Evolutionary conservation across 2,113 vertebrate species (phyloP).

Genomic region (Malurus melanocephalus): DNA sequence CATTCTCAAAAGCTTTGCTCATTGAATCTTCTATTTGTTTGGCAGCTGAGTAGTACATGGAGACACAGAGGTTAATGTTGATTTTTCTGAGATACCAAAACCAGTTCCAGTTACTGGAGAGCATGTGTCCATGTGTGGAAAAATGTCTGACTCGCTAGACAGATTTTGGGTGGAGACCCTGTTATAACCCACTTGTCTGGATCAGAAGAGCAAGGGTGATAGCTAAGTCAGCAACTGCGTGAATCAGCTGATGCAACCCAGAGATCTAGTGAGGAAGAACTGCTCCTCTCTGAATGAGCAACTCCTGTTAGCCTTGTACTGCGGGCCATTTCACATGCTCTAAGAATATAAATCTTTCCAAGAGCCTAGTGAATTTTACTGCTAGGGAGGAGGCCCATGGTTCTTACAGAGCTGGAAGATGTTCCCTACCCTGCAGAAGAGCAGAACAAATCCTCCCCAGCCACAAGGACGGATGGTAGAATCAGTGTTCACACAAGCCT

Average conservation of each 20-base stretch:
- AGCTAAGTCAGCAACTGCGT: neutral
- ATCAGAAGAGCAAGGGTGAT: constrained; percentile 11
- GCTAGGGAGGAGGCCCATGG: neutral
- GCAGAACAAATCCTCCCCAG: neutral
- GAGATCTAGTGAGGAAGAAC: neutral
- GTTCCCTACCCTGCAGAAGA: rapidly evolving
- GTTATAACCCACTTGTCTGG: neutral
- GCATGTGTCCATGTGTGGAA: neutral
- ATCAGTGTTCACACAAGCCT: neutral
- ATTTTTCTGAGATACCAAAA: neutral
- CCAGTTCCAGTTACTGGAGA: neutral
- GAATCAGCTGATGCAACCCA: neutral
- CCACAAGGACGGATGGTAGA: neutral
- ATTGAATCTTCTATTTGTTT: neutral
- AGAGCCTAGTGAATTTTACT: neutral
- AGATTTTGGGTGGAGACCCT: neutral
- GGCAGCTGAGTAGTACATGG: neutral
- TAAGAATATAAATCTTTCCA: neutral
- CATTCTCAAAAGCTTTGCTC: neutral
- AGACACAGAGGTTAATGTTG: neutral
- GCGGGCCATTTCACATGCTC: neutral
- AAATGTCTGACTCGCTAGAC: neutral
- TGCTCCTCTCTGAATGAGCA: neutral
- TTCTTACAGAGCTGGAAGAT: neutral
- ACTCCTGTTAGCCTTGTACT: neutral